These are phyloP conservation scores for Scaptomyza pallida DNA, from an alignment of 1,140 invertebrate genomes.

Conservation along the genomic window DNA sequence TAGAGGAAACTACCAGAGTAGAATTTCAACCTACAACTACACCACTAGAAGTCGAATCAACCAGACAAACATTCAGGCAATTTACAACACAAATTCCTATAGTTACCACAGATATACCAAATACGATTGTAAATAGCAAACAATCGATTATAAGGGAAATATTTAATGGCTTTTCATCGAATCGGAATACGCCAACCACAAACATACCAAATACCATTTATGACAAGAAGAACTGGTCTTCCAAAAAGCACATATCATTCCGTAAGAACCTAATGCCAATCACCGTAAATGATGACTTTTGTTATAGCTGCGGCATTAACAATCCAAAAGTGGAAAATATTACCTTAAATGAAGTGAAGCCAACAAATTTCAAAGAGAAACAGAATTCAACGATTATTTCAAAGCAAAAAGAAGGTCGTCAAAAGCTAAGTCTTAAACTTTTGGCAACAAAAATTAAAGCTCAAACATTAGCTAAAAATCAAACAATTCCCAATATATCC, in stretches of 20 bases:
- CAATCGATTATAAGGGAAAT: background rate
- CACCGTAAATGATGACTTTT: background rate
- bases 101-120: background rate
- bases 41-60: background rate
- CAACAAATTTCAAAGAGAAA: background rate
- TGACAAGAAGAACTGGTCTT: background rate
- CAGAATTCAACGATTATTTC: background rate
- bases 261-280: background rate
- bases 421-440: conserved; percentile 5
- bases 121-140: background rate
- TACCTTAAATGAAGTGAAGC: background rate
- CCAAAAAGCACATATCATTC: background rate
- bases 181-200: background rate
- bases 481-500: background rate
- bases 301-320: background rate
- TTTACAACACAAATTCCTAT: background rate
- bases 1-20: background rate
- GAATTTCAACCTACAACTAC: background rate
- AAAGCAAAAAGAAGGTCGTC: background rate
- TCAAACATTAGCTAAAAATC: conserved; percentile 5
- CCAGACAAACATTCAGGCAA: background rate
- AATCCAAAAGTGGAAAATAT: background rate
- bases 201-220: background rate
- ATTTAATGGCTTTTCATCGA: background rate
- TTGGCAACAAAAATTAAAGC: conserved; percentile 1